Conservation (phyloP, 2,797 vertebrate genomes). For the Oryzias dopingdopingensis region DNA sequence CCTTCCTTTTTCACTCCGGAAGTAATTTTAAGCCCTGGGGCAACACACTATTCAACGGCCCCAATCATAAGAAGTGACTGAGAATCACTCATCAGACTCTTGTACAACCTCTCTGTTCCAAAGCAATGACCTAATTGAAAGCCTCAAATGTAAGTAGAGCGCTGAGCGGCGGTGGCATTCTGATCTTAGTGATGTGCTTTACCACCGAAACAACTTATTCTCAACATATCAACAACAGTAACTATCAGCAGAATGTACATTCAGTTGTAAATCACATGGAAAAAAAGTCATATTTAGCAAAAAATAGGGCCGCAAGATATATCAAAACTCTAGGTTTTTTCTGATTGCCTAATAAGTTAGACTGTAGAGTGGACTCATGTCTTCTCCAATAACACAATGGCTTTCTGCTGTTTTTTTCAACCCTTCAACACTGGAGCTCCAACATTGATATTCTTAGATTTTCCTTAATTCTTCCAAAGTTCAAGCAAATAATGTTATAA, state of each 20-base stretch:
- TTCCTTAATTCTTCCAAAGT: too few relatives aligned
- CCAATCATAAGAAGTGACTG: conserved; percentile 41
- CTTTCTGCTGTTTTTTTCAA: conserved; percentile 4
- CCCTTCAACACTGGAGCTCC: background rate
- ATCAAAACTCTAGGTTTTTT: background rate
- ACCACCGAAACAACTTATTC: conserved; percentile 14
- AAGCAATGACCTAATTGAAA: conserved; percentile 9
- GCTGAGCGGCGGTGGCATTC: background rate
- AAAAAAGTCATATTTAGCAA: background rate
- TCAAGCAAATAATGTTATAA: too few relatives aligned
- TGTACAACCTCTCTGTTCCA: conserved; percentile 27
- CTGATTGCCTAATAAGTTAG: conserved; percentile 13
- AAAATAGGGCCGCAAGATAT: background rate
- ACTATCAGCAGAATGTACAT: conserved; percentile 1
- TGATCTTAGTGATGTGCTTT: conserved; percentile 7
- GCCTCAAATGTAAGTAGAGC: conserved; percentile 16
- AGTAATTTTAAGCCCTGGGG: conserved; percentile 41
- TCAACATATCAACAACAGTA: conserved; percentile 20
- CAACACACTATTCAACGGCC: conserved; percentile 33
- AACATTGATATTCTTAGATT: too few relatives aligned
- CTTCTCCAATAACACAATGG: conserved; percentile 23
- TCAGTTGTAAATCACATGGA: background rate
- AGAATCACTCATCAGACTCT: conserved; percentile 33
- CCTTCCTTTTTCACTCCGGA: conserved; percentile 33
- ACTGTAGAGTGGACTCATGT: conserved; percentile 31